Base-by-base conservation (phyloP, 2,797 vertebrate species). In the Liparis tanakae region DNA sequence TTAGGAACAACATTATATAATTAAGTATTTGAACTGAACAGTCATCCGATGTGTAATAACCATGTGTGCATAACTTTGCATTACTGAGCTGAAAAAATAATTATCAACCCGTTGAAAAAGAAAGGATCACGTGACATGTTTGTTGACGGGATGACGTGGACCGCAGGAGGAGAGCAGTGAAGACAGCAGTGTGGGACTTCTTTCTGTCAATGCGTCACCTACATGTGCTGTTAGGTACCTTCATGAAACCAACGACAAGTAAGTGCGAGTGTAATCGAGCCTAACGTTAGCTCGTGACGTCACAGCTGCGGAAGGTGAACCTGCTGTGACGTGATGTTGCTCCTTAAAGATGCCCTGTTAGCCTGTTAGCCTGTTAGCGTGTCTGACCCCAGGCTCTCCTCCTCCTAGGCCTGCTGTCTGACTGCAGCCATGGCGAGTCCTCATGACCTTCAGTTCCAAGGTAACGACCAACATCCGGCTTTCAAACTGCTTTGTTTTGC, bases 391-490 rank as follows among this genome's bases (percentile, higher is more conserved):
- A 44, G n/a, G 10, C 46, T 58, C 2, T 5, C 73, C 51, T 55
- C 37, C 50, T 68, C n/a, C 30, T 13, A 92, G 85, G 69, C 70
- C 10, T 67, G 34, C 50, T 25, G 39, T 57, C 61, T 30, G 64
- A 72, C 57, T 67, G 48, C 54, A 70, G 76, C 63, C 14, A 97
- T 97, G 96, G 93, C 96, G 43, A 90, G 92, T 69, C 88, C 94
- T 1, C 94, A 95, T 74, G 95, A 96, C 39, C 91, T 97, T n/a
- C 92, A 94, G 7, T 97, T 97, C 85, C 95, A 95, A 78, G 96
- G 96, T 96, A 89, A 30, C 25, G 25, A 30, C 4, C 25, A 30
- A n/a, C n/a, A n/a, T n/a, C n/a, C n/a, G n/a, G n/a, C n/a, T n/a
- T n/a, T n/a, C n/a, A 30, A 30, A 30, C 25, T 30, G 25, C 25